Percentiles rank a stretch among this genome's conserved stretches.
Evolutionary conservation across 2,888 invertebrate species (phyloP).

Genomic region (Papilio protenor): DNA sequence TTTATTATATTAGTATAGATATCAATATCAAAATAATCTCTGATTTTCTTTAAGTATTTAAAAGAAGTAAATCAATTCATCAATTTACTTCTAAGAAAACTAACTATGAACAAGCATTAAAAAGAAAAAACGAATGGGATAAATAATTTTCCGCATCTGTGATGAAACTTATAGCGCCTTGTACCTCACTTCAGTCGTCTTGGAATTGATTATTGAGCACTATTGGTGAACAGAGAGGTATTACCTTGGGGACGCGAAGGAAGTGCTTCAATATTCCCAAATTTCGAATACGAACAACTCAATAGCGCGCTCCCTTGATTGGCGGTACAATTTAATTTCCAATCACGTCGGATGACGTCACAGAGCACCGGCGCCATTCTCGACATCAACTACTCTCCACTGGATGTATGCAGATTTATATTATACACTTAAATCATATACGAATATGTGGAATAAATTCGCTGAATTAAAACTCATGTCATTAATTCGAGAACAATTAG

Average conservation of each 20-base stretch:
- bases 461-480: background rate
- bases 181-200: background rate
- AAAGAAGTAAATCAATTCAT: too few species aligned
- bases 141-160: background rate
- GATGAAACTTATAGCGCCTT: background rate
- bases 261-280: conserved; percentile 41
- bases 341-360: conserved; percentile 59
- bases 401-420: conserved; percentile 1
- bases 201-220: conserved; percentile 10
- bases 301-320: conserved; percentile 57
- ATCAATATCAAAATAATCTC: too few species aligned
- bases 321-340: conserved; percentile 70
- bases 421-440: background rate
- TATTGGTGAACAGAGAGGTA: background rate
- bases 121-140: background rate
- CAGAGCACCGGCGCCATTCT: conserved; percentile 52
- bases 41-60: too few species aligned
- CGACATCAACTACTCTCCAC: conserved; percentile 57
- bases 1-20: too few species aligned
- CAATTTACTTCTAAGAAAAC: too few species aligned
- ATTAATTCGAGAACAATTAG: background rate
- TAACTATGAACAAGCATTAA: too few species aligned
- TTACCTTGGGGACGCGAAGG: background rate
- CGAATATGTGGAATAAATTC: background rate
- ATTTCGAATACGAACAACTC: conserved; percentile 50